Conservation (phyloP, 2,888 invertebrate species). For the Panopea generosa region DNA sequence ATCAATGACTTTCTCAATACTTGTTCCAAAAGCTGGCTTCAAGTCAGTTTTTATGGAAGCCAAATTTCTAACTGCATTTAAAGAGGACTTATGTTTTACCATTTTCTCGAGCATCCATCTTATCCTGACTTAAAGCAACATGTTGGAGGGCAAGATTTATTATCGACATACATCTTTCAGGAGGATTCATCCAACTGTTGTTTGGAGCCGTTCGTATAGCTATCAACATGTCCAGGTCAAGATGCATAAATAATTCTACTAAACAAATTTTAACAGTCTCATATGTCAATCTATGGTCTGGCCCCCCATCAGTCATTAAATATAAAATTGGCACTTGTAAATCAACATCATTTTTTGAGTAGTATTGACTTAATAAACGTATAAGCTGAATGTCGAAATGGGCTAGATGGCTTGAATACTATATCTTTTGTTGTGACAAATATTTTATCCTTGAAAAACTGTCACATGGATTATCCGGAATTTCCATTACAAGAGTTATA, state of each 20-base stretch:
- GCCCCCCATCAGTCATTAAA: slow-evolving; percentile 36
- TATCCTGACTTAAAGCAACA: no score
- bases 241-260: slow-evolving; percentile 26
- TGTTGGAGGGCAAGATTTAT: no score
- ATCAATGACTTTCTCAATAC: no score
- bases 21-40: no score
- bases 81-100: no score
- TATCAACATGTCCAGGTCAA: slow-evolving; percentile 51
- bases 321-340: slow-evolving; percentile 21
- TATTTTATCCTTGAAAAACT: slow-evolving; percentile 50
- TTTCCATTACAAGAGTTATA: slow-evolving; percentile 22
- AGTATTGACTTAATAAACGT: slow-evolving; percentile 17
- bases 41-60: no score
- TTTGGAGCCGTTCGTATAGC: slow-evolving; percentile 30
- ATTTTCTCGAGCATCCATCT: no score
- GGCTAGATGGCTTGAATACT: slow-evolving; percentile 41
- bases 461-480: slow-evolving; percentile 38
- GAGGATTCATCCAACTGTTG: no score
- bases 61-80: no score
- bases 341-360: no score
- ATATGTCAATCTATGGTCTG: slow-evolving; percentile 42
- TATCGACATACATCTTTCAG: no score
- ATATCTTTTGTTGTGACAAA: slow-evolving; percentile 63
- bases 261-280: slow-evolving; percentile 30
- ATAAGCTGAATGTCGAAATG: slow-evolving; percentile 40